Percentiles rank a stretch among this genome's conserved stretches.
Evolutionary conservation across 2,888 invertebrate species (phyloP).

Genomic region (Epirrhoe tristata): DNA sequence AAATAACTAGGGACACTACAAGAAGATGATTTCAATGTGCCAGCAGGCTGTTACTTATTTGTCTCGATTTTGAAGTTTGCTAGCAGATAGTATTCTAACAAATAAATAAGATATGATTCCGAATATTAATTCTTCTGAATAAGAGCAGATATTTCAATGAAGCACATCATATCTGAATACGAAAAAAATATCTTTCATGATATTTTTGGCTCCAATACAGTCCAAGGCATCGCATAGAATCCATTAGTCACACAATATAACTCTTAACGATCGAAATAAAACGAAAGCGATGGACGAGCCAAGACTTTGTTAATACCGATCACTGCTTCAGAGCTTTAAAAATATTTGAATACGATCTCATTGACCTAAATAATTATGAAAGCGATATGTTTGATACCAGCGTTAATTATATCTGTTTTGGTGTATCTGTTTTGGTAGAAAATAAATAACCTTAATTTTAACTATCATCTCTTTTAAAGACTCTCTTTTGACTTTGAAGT

Average conservation of each 20-base stretch:
- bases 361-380: no score
- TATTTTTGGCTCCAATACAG: constrained; percentile 28
- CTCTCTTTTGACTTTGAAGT: no score
- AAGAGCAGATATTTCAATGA: constrained; percentile 24
- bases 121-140: constrained; percentile 7
- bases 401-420: no score
- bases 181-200: constrained; percentile 32
- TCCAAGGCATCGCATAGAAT: constrained; percentile 21
- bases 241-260: constrained; percentile 39
- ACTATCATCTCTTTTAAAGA: no score
- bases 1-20: no score
- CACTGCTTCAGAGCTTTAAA: not conserved
- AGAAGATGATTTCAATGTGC: not conserved
- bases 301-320: constrained; percentile 1
- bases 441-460: no score
- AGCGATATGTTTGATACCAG: no score
- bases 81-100: not conserved
- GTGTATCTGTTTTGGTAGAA: no score
- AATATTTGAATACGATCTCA: not conserved
- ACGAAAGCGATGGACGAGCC: constrained; percentile 14
- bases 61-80: not conserved
- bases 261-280: constrained; percentile 29
- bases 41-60: not conserved
- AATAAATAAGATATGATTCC: not conserved
- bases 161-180: constrained; percentile 28